phyloP scores from a whole-genome alignment of 2,888 invertebrate genomes.

The Abscondita cerata region DNA sequence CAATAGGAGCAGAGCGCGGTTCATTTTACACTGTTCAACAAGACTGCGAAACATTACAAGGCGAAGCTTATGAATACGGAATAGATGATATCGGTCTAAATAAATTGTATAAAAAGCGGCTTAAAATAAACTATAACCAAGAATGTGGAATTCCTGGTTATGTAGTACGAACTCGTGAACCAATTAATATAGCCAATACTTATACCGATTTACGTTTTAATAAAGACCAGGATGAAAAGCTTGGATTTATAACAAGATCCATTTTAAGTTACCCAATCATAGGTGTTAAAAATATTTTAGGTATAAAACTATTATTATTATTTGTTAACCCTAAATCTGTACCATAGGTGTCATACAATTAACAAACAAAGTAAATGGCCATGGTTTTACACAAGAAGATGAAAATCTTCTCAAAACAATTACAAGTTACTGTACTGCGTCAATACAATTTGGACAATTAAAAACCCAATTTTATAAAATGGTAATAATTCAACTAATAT shows the following conservation, averaged over 20 bases:
- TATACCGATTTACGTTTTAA: conserved; percentile 64
- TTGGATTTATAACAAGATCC: conserved; percentile 64
- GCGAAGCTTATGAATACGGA: conserved; percentile 69
- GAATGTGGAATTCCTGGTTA: conserved; percentile 63
- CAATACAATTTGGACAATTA: conserved; percentile 64
- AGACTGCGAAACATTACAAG: conserved; percentile 58
- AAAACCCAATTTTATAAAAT: conserved; percentile 61
- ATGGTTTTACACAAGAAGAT: conserved; percentile 62
- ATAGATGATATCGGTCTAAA: conserved; percentile 53
- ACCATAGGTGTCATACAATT: conserved; percentile 64
- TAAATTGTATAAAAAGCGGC: conserved; percentile 62
- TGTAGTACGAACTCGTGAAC: conserved; percentile 61
- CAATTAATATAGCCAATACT: conserved; percentile 64
- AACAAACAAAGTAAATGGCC: conserved; percentile 62
- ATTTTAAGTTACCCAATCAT: conserved; percentile 64
- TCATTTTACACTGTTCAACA: conserved; percentile 65
- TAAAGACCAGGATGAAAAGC: conserved; percentile 63
- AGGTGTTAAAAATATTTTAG: conserved; percentile 62
- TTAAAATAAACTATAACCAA: conserved; percentile 60
- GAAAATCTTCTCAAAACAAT: conserved; percentile 65
- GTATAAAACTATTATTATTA: conserved; percentile 51
- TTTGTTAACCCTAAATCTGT: background rate
- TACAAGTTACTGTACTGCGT: conserved; percentile 65
- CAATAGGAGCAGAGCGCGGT: conserved; percentile 65
- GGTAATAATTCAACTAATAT: conserved; percentile 47